Evolutionary conservation across 2,113 vertebrate genomes (phyloP), one percentile per base, ranked within the genome.

Genomic region (Pantherophis guttatus): DNA sequence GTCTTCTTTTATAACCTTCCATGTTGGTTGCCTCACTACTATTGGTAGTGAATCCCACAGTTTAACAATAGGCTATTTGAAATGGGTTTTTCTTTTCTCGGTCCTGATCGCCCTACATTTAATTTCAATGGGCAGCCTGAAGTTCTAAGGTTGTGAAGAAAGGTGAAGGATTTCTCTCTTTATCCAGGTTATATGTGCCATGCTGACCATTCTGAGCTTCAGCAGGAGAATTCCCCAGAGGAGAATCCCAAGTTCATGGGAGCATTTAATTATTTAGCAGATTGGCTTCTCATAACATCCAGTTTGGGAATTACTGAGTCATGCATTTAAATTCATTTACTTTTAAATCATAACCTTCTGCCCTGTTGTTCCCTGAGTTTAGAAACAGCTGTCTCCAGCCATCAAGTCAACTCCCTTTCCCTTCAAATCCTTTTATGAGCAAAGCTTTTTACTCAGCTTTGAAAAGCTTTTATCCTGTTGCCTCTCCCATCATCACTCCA

Each of bases 261-360:
- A 54, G n/a, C 48, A 29, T 9, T 65, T 86, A 24, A 86, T 86
- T 86, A 90, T 90, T 90, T 62, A 86, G 86, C 33, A 53, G 8
- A 62, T 50, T 29, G 88, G 29, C 53, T 39, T 26, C 44, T 90
- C 29, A 58, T 4, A 89, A 62, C 23, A 21, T 29, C 62, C 33
- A 39, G 29, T 19, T 50, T 59, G 39, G 88, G 70, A 59, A 93
- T 86, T 26, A 59, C 23, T 33, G 92, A 62, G 44, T 93, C 53
- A 58, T 33, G n/a, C 24, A 90, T 93, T 93, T 90, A 86, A 87
- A 50, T 90, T 29, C 4, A 58, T 93, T 93, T 90, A 29, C 54
- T 86, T 90, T 90, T 85, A 54, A 93, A 62, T 90, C 88, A 39
- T 65, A 93, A 90, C 44, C 33, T 92, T 89, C 17, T 92, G 87